phyloP scores from a whole-genome alignment of 2,113 vertebrate genomes.

The Charina bottae region DNA sequence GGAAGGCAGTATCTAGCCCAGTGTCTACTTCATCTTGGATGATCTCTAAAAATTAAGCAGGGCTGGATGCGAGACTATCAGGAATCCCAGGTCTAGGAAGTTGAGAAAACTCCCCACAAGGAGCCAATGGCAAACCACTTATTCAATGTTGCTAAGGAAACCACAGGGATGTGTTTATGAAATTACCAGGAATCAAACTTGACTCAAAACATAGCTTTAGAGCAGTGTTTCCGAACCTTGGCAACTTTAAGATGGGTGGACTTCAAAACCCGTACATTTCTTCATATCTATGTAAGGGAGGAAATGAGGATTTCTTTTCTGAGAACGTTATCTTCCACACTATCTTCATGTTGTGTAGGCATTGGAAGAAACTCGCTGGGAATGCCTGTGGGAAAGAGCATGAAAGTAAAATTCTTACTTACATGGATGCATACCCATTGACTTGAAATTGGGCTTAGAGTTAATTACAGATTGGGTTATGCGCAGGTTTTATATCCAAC shows the following conservation, averaged over 20 bases:
- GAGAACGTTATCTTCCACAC: neutral
- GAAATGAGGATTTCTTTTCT: neutral
- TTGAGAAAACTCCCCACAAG: neutral
- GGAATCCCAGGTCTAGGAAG: neutral
- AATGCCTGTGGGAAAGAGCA: neutral
- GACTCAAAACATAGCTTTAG: neutral
- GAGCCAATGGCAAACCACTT: neutral
- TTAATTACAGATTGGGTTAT: neutral
- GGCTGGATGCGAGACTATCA: neutral
- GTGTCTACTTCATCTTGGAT: neutral
- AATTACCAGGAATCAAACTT: neutral
- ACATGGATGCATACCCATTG: neutral
- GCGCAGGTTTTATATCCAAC: neutral
- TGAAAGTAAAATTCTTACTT: conserved; percentile 27
- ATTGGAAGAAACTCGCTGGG: neutral
- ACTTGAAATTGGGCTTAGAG: neutral
- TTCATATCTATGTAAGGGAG: neutral
- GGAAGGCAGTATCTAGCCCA: neutral
- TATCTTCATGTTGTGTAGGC: neutral
- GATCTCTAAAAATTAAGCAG: neutral
- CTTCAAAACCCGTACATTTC: neutral
- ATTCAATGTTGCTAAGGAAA: neutral
- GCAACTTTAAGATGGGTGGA: too few species aligned
- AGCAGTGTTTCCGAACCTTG: too few species aligned
- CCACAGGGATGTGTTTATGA: neutral